Base-by-base conservation (phyloP, 2,888 invertebrate genomes). In the Buathra laborator region DNA sequence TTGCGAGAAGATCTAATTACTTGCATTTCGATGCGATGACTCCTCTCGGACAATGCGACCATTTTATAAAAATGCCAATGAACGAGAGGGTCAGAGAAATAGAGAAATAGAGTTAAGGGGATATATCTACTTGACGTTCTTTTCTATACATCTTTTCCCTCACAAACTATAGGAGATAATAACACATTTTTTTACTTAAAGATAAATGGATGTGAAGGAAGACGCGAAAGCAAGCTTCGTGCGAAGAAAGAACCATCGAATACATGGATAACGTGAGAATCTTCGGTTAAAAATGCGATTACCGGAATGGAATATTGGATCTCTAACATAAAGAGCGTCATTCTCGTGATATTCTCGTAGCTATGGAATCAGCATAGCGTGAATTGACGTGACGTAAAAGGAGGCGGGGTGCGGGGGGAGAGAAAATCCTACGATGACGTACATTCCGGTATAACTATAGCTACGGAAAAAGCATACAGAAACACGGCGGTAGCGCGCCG, bases 371-470 rank as follows among this genome's bases (percentile, higher is more conserved):
- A 68, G 46, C 48, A 24, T 48, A 29, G 68, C 68, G 68, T 68
- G 32, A 68, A 68, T 48, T 46, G 68, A 68, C 37, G 48, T 68
- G 68, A 68, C 68, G 48, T 29, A 48, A 48, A 48, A 29, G 48
- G 14, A 68, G 68, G 48, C 48, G 29, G 29, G 14, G n/a, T 14
- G 68, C n/a, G 68, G n/a, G 48, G n/a, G 46, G 24, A 46, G 29
- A 29, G 68, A n/a, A 48, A 68, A 68, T 46, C 68, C 48, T 68
- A n/a, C 24, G 29, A 68, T 68, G 68, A 68, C 68, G 68, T 51
- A 51, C 6, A 51, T 53, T 51, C 32, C 32, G 51, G 70, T 51
- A 37, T 32, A 51, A 53, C 43, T 14, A 4, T 56, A 12, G 19
- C 56, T 7, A 24, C 19, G n/a, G 24, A 56, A 56, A 19, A 56